Percentiles rank a stretch among this genome's conserved stretches.
phyloP scores from a whole-genome alignment of 2,797 vertebrate species.

The Protosalanx chinensis region DNA sequence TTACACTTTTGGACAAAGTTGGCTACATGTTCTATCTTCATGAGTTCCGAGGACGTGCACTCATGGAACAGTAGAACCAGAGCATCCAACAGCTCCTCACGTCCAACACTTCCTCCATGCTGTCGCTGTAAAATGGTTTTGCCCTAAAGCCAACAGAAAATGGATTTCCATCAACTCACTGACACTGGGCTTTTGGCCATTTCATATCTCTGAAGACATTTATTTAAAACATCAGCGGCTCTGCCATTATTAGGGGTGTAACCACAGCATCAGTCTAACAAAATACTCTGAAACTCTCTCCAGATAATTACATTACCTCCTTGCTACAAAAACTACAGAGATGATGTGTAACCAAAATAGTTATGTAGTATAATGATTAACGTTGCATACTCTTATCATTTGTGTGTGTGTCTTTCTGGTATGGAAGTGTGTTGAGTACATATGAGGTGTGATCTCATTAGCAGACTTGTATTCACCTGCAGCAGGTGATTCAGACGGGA shows the following conservation, averaged over 20 bases:
- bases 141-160: conserved; percentile 61
- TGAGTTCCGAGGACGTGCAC: conserved; percentile 84
- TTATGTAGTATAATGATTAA: no score
- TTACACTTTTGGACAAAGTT: conserved; percentile 93
- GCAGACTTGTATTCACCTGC: conserved; percentile 75
- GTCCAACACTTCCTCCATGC: conserved; percentile 79
- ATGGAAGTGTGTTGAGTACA: neutral
- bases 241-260: no score
- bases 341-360: no score
- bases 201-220: neutral
- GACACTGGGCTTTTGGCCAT: neutral
- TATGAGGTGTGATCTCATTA: neutral
- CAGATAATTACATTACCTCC: no score
- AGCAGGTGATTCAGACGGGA: conserved; percentile 86
- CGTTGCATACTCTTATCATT: no score
- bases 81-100: conserved; percentile 90
- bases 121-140: conserved; percentile 70
- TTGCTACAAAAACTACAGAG: no score
- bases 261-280: no score
- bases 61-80: conserved; percentile 89
- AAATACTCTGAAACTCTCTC: no score
- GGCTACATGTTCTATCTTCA: conserved; percentile 87
- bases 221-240: no score
- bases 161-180: neutral
- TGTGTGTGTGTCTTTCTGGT: neutral